A percentile compares a stretch with the other conserved stretches of the same genome.
Evolutionary conservation across 2,888 invertebrate genomes (phyloP).

Genomic region (Netelia inedita): DNA sequence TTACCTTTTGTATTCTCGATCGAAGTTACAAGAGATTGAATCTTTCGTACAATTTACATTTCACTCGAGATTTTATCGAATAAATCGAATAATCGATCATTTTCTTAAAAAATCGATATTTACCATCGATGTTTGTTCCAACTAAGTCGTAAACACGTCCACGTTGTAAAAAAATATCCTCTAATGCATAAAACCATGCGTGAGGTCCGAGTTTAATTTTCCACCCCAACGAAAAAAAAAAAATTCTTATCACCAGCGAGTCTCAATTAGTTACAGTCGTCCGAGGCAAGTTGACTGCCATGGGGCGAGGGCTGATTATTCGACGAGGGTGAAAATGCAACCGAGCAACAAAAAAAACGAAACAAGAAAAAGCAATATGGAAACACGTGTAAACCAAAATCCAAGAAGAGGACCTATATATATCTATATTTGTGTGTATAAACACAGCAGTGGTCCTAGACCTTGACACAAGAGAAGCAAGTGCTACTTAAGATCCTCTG

Average conservation of each 20-base stretch:
- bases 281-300: neutral
- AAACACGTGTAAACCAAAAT: constrained; percentile 59
- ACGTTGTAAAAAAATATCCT: neutral
- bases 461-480: constrained; percentile 58
- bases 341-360: too few relatives aligned
- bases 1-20: neutral
- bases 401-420: constrained; percentile 22
- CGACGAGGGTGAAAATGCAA: constrained; percentile 36
- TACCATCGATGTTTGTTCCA: neutral
- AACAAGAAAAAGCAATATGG: constrained; percentile 9
- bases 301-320: neutral
- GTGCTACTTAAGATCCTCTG: constrained; percentile 54
- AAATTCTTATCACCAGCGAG: constrained; percentile 31
- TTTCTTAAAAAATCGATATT: constrained; percentile 13
- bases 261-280: constrained; percentile 30
- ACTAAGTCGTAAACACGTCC: neutral
- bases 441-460: constrained; percentile 59
- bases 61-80: neutral
- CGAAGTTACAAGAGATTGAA: neutral
- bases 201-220: constrained; percentile 22
- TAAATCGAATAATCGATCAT: too few relatives aligned
- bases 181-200: constrained; percentile 2
- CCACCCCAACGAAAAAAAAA: neutral
- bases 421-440: neutral
- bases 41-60: neutral